Percentiles rank a stretch among this genome's conserved stretches.
phyloP scores from a whole-genome alignment of 1,140 invertebrate species.

The Drosophila persimilis region DNA sequence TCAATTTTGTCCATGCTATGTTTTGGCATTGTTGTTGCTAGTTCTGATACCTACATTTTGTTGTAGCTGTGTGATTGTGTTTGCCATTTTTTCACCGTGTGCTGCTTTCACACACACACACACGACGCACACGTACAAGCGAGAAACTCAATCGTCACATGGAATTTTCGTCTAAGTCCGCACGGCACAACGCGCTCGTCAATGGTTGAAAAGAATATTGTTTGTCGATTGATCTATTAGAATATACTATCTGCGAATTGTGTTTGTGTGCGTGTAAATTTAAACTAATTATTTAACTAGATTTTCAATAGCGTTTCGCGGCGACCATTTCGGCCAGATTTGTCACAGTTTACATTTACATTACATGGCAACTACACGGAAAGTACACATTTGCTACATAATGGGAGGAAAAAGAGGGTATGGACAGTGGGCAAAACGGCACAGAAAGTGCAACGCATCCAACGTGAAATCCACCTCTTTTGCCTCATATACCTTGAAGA shows the following conservation, averaged over 20 bases:
- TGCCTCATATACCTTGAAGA: too few species aligned
- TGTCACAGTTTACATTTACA: too few species aligned
- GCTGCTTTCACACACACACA: conserved; percentile 62
- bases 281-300: conserved; percentile 45
- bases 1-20: conserved; percentile 45
- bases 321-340: too few species aligned
- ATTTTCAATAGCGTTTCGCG: too few species aligned
- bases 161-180: conserved; percentile 33
- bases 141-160: conserved; percentile 52
- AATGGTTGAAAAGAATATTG: conserved; percentile 38
- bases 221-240: conserved; percentile 28
- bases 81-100: conserved; percentile 68
- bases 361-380: too few species aligned
- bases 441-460: too few species aligned
- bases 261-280: conserved; percentile 37
- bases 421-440: too few species aligned
- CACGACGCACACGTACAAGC: conserved; percentile 23
- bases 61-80: conserved; percentile 68
- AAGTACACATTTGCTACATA: too few species aligned
- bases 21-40: conserved; percentile 35
- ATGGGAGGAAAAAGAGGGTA: too few species aligned
- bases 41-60: conserved; percentile 70
- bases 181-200: conserved; percentile 39
- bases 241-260: conserved; percentile 23
- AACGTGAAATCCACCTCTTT: too few species aligned